Evolutionary conservation across 1,140 invertebrate genomes (phyloP), one percentile per base, ranked within the genome.

Genomic region (Chlorops oryzae): DNA sequence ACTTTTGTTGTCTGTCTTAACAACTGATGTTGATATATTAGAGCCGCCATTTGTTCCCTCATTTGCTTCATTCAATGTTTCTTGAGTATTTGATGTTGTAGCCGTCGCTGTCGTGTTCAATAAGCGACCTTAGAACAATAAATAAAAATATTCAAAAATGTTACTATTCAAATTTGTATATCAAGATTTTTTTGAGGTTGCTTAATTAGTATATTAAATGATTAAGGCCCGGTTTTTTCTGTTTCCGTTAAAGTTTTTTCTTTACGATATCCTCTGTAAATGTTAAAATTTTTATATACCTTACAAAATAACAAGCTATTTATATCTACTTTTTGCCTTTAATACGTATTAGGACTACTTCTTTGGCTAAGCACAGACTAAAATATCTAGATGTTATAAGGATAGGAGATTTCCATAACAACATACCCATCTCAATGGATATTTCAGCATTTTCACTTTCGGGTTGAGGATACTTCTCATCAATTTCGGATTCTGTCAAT

Each of bases 401-500:
- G n/a, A n/a, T n/a, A n/a, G n/a, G n/a, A n/a, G n/a, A n/a, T n/a
- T n/a, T n/a, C n/a, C n/a, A n/a, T n/a, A n/a, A n/a, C n/a, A n/a
- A 50, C 61, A 58, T 41, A 70, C 66, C 63, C 67, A 70, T 70
- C 56, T 70, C 67, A 22, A 70, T 63, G 45, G 67, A 59, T 38
- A 70, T 70, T 25, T 70, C 67, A 0, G 64, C 54, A 45, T 65
- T 70, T 21, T 69, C 65, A 40, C 54, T 49, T 54, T 67, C 67
- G 5, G 61, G 61, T 46, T 65, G 63, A 10, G 49, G 50, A 44
- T 58, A 70, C 50, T 69, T 69, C 47, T 70, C 67, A 27, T 71
- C 69, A 28, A 69, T 72, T 55, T 71, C 65, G 7, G 69, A 71
- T 52, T 71, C 68, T 22, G 68, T 72, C 47, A 71, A 56, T 34